These are phyloP conservation scores for Ploceus nigricollis DNA, from an alignment of 2,113 vertebrate species.

Conservation along the genomic window DNA sequence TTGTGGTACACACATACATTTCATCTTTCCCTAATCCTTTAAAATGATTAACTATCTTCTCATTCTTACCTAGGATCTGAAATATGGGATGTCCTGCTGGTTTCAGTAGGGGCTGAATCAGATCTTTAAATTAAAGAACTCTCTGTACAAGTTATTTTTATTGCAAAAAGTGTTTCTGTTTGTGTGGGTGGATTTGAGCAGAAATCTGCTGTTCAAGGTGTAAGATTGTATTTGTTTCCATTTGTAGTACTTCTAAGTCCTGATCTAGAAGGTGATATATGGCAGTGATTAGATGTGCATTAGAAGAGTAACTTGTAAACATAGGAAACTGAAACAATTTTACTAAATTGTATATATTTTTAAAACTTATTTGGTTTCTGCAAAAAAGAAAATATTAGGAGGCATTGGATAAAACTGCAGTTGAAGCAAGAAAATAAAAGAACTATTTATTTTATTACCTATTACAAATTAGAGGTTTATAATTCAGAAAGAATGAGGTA, in stretches of 20 bases:
- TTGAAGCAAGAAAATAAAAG: not conserved
- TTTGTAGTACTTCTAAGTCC: not conserved
- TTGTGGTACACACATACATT: not conserved
- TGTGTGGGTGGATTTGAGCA: not conserved
- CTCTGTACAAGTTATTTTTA: not conserved
- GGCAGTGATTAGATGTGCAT: not conserved
- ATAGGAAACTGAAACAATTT: not conserved
- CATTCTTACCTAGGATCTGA: not conserved
- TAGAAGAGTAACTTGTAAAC: not conserved
- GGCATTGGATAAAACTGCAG: not conserved
- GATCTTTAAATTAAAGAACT: not conserved
- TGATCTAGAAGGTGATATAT: not conserved
- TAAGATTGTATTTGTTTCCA: not conserved
- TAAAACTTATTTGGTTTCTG: not conserved
- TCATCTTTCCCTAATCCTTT: not conserved
- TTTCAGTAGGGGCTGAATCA: not conserved
- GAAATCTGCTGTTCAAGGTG: not conserved
- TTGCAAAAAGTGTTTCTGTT: not conserved
- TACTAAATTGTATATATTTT: not conserved
- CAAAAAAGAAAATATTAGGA: not conserved
- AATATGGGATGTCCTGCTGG: not conserved
- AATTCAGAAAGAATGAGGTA: not conserved
- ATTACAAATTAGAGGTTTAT: not conserved
- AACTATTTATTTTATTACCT: not conserved
- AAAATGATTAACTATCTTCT: not conserved